Conservation (phyloP, 1,140 invertebrate genomes). For the Ganaspis sp. region DNA sequence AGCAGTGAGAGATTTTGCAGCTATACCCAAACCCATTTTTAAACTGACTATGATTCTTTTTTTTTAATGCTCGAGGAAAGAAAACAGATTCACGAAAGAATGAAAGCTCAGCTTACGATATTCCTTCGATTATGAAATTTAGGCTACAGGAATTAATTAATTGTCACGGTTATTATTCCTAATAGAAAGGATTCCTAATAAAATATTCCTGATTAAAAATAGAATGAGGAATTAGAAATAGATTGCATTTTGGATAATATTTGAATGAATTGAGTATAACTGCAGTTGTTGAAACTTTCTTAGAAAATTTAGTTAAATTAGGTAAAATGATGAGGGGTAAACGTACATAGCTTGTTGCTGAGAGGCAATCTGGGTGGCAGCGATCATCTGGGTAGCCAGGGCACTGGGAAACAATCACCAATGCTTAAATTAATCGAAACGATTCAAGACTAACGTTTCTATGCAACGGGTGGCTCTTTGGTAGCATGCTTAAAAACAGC, state of each 20-base stretch:
- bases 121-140: neutral
- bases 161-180: too few species aligned
- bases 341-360: constrained; percentile 94
- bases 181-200: too few species aligned
- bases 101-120: neutral
- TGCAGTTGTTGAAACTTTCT: constrained; percentile 61
- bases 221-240: too few species aligned
- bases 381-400: constrained; percentile 96
- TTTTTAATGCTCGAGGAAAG: constrained; percentile 29
- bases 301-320: constrained; percentile 71
- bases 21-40: constrained; percentile 69
- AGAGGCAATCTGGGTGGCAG: constrained; percentile 91
- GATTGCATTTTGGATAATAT: neutral
- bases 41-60: too few species aligned
- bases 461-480: constrained; percentile 1
- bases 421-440: constrained; percentile 75
- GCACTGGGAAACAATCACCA: constrained; percentile 87
- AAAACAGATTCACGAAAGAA: constrained; percentile 32
- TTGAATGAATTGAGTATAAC: constrained; percentile 67
- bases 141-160: neutral
- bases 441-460: neutral
- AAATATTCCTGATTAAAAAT: neutral
- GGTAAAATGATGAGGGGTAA: constrained; percentile 72
- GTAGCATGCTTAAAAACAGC: neutral
- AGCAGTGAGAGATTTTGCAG: constrained; percentile 67